A percentile compares a stretch with the other conserved stretches of the same genome.
Evolutionary conservation across 2,797 vertebrate species (phyloP).

Genomic region (Gallinago solitaria): DNA sequence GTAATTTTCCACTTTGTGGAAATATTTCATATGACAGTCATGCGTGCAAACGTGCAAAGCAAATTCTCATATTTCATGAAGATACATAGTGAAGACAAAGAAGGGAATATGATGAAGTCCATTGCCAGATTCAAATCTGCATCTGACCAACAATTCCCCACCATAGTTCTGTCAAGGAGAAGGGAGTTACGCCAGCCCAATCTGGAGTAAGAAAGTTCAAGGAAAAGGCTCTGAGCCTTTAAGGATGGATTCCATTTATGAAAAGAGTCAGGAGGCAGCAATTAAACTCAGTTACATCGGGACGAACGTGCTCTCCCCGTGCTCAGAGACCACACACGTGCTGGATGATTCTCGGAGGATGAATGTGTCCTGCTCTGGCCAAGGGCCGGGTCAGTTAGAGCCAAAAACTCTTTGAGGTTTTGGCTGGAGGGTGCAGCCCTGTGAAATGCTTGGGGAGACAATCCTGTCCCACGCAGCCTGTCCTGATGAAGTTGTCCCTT

Average conservation of each 20-base stretch:
- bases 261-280: conserved; percentile 31
- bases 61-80: not conserved
- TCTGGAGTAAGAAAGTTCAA: not conserved
- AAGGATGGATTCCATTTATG: not conserved
- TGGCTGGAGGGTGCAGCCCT: conserved; percentile 8
- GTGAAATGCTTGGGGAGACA: not conserved
- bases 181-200: not conserved
- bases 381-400: not conserved
- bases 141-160: not conserved
- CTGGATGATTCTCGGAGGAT: not conserved
- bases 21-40: not conserved
- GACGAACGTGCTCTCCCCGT: not conserved
- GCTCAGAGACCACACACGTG: not conserved
- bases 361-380: not conserved
- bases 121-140: not conserved
- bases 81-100: not conserved
- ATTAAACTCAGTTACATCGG: not conserved
- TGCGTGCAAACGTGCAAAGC: not conserved
- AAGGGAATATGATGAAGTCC: fast-evolving
- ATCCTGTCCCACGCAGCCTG: not conserved
- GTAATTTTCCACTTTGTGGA: not conserved
- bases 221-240: not conserved
- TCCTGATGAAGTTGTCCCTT: not conserved
- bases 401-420: conserved; percentile 31
- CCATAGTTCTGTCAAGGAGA: not conserved